These are phyloP conservation scores for Crocallis elinguaria DNA, from an alignment of 2,888 invertebrate species.

Conservation along the genomic window DNA sequence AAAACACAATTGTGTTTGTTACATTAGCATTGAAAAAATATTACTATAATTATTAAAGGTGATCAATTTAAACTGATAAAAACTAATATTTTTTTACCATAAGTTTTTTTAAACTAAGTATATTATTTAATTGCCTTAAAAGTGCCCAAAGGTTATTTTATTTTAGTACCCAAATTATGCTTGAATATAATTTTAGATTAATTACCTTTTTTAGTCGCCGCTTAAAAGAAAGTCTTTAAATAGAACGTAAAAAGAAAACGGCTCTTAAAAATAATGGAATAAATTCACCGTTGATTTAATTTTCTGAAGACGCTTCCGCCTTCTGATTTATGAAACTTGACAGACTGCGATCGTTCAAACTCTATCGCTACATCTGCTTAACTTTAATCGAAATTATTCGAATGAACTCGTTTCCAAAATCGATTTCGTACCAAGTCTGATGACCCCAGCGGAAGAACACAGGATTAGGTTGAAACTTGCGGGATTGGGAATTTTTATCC, in stretches of 20 bases:
- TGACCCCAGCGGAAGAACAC: conserved; percentile 15
- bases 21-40: no score
- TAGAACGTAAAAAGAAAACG: conserved; percentile 10
- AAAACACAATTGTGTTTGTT: no score
- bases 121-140: no score
- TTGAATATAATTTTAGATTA: no score
- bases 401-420: conserved; percentile 16
- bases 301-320: conserved; percentile 17
- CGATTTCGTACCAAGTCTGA: conserved; percentile 14
- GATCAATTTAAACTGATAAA: no score
- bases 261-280: conserved; percentile 19
- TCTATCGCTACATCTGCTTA: conserved; percentile 22
- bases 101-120: no score
- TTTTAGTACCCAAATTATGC: no score
- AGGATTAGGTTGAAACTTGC: conserved; percentile 8
- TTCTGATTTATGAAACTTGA: conserved; percentile 26
- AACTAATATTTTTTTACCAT: no score
- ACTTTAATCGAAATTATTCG: conserved; percentile 28
- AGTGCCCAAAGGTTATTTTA: no score
- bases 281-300: conserved; percentile 24
- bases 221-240: conserved; percentile 4
- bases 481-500: conserved; percentile 15
- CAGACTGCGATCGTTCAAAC: conserved; percentile 20
- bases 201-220: neutral
- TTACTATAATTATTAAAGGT: no score